Evolutionary conservation across 2,113 vertebrate genomes (phyloP).

Genomic region (Saccopteryx leptura): DNA sequence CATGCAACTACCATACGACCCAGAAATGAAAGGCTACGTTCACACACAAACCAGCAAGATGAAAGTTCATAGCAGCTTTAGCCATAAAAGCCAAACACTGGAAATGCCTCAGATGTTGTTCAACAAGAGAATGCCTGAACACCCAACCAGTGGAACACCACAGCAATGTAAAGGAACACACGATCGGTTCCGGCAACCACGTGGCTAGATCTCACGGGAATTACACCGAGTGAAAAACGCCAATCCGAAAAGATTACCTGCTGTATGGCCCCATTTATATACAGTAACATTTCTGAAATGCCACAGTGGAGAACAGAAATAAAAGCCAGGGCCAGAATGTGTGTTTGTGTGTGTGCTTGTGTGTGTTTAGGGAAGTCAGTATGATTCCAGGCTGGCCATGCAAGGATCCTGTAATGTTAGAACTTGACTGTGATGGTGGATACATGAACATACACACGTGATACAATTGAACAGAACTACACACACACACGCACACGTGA

Average conservation of each 20-base stretch:
- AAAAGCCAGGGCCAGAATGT: neutral
- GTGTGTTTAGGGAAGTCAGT: neutral
- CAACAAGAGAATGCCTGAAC: neutral
- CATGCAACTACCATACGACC: neutral
- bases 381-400: neutral
- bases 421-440: constrained; percentile 6
- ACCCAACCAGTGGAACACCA: neutral
- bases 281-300: constrained; percentile 24
- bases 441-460: neutral
- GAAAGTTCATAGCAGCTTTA: neutral
- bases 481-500: neutral
- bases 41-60: neutral
- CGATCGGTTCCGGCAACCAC: neutral
- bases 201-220: neutral
- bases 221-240: neutral
- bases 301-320: constrained; percentile 15
- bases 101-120: neutral
- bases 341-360: neutral
- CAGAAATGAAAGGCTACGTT: constrained; percentile 44
- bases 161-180: neutral
- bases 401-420: neutral
- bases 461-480: constrained; percentile 2
- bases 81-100: neutral
- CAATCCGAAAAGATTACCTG: neutral
- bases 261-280: neutral